Evolutionary conservation across 2,888 invertebrate genomes (phyloP).

Genomic region (Euzetes globulus): DNA sequence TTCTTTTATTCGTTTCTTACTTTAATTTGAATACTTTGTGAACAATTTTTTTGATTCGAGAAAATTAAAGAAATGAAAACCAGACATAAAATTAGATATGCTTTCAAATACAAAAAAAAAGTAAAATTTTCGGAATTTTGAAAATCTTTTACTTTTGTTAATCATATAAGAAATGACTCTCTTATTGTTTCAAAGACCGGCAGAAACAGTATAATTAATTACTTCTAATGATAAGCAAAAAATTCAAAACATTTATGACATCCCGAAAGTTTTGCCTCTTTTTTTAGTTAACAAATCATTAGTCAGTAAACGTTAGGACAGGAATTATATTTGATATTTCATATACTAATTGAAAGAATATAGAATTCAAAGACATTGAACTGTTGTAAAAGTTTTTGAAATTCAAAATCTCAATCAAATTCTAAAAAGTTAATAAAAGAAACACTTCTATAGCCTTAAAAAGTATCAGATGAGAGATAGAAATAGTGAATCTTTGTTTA

Average conservation of each 20-base stretch:
- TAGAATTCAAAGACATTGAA: no score
- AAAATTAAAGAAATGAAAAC: neutral
- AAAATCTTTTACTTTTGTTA: neutral
- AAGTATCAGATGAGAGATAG: neutral
- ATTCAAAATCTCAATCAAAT: neutral
- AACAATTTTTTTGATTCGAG: no score
- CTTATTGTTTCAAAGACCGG: neutral
- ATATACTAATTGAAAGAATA: no score
- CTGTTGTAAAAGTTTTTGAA: neutral
- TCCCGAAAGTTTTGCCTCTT: no score
- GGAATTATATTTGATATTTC: no score
- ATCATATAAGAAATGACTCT: neutral
- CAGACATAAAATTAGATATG: neutral
- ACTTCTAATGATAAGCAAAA: no score
- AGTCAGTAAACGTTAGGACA: no score
- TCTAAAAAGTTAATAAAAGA: neutral
- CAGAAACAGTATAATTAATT: no score
- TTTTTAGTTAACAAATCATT: no score
- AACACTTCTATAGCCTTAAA: neutral
- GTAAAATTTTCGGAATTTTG: neutral
- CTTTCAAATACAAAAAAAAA: neutral
- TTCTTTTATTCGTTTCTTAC: no score
- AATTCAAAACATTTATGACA: no score
- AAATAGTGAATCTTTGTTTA: slow-evolving; percentile 5
- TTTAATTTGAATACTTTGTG: no score